Evolutionary conservation across 2,888 invertebrate species (phyloP).

Genomic region (Tachina grossa): DNA sequence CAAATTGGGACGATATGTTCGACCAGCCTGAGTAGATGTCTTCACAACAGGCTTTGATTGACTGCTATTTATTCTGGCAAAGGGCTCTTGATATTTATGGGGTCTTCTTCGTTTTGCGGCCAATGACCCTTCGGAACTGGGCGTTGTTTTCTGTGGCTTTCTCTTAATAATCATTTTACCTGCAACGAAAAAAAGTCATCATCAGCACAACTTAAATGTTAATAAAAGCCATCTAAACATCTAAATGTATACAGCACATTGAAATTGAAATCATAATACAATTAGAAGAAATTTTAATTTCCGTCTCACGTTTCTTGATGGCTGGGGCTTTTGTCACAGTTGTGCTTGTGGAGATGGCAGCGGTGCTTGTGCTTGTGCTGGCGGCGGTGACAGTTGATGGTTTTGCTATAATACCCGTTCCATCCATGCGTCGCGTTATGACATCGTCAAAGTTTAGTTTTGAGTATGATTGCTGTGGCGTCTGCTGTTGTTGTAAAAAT

Average conservation of each 20-base stretch:
- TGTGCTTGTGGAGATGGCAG: conserved; percentile 14
- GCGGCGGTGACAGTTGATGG: conserved; percentile 37
- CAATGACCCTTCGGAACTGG: conserved; percentile 71
- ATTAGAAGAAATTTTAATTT: conserved; percentile 54
- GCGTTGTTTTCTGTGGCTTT: conserved; percentile 76
- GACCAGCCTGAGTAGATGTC: conserved; percentile 72
- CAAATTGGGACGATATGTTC: conserved; percentile 80
- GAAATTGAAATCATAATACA: conserved; percentile 11
- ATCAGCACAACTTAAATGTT: conserved; percentile 43
- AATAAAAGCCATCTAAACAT: conserved; percentile 4
- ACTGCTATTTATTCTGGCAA: conserved; percentile 77
- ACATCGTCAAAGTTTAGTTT: conserved; percentile 73
- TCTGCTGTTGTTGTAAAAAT: conserved; percentile 66
- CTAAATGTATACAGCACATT: conserved; percentile 12
- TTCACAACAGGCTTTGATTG: conserved; percentile 53
- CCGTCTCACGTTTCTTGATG: conserved; percentile 70
- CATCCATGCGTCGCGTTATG: conserved; percentile 74
- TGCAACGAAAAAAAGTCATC: conserved; percentile 49
- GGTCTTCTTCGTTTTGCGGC: conserved; percentile 76
- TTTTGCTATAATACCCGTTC: conserved; percentile 34
- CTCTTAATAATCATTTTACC: conserved; percentile 74
- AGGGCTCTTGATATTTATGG: conserved; percentile 77
- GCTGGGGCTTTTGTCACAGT: conserved; percentile 45
- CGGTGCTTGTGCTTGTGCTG: conserved; percentile 20
- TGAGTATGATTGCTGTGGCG: conserved; percentile 66